Percentiles rank a stretch among this genome's conserved stretches.
Evolutionary conservation across 1,140 invertebrate species (phyloP).

Genomic region (Dinothrombium tinctorium): DNA sequence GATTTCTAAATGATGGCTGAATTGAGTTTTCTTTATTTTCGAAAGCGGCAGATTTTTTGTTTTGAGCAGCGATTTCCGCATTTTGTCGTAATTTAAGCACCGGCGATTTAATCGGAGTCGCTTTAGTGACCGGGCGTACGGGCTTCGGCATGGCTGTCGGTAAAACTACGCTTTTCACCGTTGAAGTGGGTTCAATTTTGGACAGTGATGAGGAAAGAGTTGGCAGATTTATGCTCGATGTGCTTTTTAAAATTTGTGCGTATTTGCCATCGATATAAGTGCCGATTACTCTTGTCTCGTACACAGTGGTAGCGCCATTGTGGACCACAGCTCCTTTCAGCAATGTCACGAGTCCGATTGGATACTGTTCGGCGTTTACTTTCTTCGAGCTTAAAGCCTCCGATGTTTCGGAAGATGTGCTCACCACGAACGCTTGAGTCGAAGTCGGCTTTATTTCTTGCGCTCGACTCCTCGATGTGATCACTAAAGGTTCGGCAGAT

Average conservation of each 20-base stretch:
- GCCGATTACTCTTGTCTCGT: conserved; percentile 63
- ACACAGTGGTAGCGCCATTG: conserved; percentile 53
- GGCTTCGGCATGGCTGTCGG: no score
- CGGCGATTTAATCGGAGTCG: no score
- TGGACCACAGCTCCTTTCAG: conserved; percentile 54
- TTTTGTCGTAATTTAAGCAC: no score
- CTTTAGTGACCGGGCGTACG: no score
- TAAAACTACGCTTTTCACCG: no score
- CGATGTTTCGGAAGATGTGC: neutral
- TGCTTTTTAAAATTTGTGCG: conserved; percentile 43
- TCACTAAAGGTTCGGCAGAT: conserved; percentile 1
- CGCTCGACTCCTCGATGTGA: conserved; percentile 26
- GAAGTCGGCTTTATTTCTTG: conserved; percentile 18
- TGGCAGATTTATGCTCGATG: conserved; percentile 31
- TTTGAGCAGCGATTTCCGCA: no score
- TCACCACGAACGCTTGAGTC: neutral
- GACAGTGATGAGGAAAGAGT: no score
- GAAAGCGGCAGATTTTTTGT: no score
- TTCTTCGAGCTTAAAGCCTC: neutral
- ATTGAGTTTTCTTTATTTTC: no score
- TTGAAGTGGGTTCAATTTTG: no score
- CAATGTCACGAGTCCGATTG: conserved; percentile 49
- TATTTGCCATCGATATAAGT: conserved; percentile 67
- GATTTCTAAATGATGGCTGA: no score
- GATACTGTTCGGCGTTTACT: conserved; percentile 20